These are phyloP conservation scores for Trachymyrmex cornetzi DNA, from an alignment of 1,140 invertebrate species.

Conservation along the genomic window DNA sequence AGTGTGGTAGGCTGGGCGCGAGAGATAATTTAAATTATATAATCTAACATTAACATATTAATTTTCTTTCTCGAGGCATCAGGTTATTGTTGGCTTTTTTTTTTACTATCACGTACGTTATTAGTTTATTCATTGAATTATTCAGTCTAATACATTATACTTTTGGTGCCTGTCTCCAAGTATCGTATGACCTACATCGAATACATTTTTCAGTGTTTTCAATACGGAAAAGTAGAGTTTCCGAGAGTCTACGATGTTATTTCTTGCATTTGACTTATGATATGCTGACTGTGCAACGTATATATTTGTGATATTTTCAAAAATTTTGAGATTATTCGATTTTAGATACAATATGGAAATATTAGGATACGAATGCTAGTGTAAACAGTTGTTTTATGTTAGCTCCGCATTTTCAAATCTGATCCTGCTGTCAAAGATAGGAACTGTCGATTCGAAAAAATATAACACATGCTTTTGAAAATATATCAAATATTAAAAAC, in stretches of 20 bases:
- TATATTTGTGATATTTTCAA: not conserved
- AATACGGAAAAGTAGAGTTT: not conserved
- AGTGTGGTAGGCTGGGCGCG: not conserved
- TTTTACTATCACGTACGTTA: not conserved
- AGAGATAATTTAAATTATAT: not conserved
- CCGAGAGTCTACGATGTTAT: not conserved
- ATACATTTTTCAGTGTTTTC: not conserved
- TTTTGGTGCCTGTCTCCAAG: not conserved
- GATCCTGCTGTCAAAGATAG: not conserved
- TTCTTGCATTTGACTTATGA: constrained; percentile 12
- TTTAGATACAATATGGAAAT: not conserved
- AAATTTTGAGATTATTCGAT: not conserved
- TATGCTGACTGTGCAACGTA: not conserved
- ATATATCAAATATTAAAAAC: constrained; percentile 1
- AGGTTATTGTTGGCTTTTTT: not conserved
- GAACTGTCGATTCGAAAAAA: not conserved
- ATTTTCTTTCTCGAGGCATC: not conserved
- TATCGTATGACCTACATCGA: not conserved
- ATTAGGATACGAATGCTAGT: not conserved
- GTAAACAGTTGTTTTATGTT: not conserved
- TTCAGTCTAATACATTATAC: not conserved
- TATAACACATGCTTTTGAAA: not conserved
- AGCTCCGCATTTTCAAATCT: not conserved
- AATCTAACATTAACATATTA: not conserved
- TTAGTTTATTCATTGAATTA: not conserved